Evolutionary conservation across 2,888 invertebrate species (phyloP).

Genomic region (Dryobotodes eremita): DNA sequence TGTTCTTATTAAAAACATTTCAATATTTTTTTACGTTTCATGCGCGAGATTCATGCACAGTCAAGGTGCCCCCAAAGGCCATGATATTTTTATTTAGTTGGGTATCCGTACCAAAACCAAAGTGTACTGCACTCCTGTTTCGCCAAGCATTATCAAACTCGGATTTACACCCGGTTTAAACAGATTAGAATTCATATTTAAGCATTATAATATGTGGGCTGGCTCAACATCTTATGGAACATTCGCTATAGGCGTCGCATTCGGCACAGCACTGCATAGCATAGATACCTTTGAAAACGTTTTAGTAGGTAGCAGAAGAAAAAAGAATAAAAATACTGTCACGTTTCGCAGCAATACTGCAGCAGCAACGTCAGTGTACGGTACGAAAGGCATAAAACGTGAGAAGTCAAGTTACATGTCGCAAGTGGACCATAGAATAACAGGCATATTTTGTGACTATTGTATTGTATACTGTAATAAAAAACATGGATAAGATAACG

Average conservation of each 20-base stretch:
- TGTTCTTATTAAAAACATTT: neutral
- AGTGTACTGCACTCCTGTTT: neutral
- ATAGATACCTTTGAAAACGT: neutral
- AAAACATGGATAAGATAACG: too few relatives aligned
- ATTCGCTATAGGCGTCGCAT: conserved; percentile 15
- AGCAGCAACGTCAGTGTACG: neutral
- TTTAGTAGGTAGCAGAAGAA: neutral
- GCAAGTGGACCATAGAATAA: neutral
- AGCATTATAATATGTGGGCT: too few relatives aligned
- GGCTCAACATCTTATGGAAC: neutral
- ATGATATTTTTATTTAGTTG: neutral
- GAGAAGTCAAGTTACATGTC: neutral
- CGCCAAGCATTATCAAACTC: neutral
- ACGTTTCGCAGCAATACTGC: neutral
- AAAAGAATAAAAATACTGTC: neutral
- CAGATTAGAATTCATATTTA: neutral
- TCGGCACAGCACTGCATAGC: neutral
- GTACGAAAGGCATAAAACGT: neutral
- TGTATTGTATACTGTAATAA: too few relatives aligned
- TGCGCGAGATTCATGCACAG: neutral
- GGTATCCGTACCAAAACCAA: neutral
- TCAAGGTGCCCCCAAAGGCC: neutral
- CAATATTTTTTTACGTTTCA: neutral
- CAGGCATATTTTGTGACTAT: neutral
- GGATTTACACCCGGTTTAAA: neutral